Evolutionary conservation across 2,888 invertebrate genomes (phyloP), one percentile per base, ranked within the genome.

Genomic region (Mythimna lalbum): DNA sequence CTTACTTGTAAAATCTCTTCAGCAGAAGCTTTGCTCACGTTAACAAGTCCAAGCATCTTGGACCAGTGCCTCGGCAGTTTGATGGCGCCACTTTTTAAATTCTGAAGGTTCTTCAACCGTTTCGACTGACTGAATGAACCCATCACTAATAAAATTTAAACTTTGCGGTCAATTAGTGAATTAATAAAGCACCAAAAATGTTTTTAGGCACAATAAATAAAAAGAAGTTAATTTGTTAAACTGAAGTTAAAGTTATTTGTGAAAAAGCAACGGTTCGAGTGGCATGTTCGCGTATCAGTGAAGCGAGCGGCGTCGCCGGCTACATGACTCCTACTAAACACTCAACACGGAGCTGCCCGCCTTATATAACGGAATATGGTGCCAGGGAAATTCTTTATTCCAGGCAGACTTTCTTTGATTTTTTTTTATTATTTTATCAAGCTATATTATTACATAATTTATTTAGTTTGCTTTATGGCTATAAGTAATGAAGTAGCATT

Each of bases 1-100:
- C 92, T 91, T 89, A 94, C 94, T 84, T 92, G 87, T 21, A 94
- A 86, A 65, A 94, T 88, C 76, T 94, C 94, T 64, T 93, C 94
- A 73, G 87, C 77, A 0, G 91, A 86, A 12, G 87, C 81, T 77
- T 92, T 92, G 65, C 85, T 89, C 27, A 89, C 77, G 62, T 88
- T 90, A 0, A 88, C 86, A 5, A 92, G 84, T 7, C 94, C 92
- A 59, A 93, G 83, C 89, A 94, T 92, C 80, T 93, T 94, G 0
- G 94, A 93, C 91, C 93, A 93, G 76, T 93, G 93, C 0, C 93
- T 87, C 0, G 94, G 93, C 12, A 94, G 69, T 69, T 89, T 93
- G 0, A 92, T 93, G 2, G 91, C 91, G 74, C 92, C 91, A 87
- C 86, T 91, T 90, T 91, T 93, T 19, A 93, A 91, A 87, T 86